These are phyloP conservation scores for Cherax destructor DNA, from an alignment of 1,140 invertebrate species.

Conservation along the genomic window DNA sequence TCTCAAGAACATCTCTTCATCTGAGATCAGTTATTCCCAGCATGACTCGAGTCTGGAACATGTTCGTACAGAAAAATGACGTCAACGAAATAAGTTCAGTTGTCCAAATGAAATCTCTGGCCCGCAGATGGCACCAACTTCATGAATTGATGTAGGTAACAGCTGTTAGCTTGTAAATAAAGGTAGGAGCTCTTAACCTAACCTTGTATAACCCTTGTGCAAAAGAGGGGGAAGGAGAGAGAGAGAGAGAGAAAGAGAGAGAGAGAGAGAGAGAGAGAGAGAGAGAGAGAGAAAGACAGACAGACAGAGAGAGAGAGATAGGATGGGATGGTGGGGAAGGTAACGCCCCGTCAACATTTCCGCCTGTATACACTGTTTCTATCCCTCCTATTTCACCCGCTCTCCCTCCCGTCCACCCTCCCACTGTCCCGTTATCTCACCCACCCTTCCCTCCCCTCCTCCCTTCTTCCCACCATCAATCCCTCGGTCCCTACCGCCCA, in stretches of 20 bases:
- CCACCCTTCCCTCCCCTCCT: constrained; percentile 24
- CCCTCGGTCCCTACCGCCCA: not conserved
- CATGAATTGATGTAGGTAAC: too few species aligned
- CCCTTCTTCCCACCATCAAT: not conserved
- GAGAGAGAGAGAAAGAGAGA: constrained; percentile 4
- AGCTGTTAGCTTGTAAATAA: too few species aligned
- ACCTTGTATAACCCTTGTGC: too few species aligned
- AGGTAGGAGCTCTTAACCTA: too few species aligned
- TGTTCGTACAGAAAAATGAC: too few species aligned
- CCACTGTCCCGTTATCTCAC: not conserved
- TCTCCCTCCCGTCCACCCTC: not conserved
- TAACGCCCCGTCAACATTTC: not conserved
- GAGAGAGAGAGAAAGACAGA: not conserved
- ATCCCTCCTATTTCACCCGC: not conserved
- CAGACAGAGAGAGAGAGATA: not conserved
- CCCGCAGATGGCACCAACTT: too few species aligned
- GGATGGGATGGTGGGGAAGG: not conserved
- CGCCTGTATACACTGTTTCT: not conserved
- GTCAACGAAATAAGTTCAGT: too few species aligned
- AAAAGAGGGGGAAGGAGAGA: too few species aligned
- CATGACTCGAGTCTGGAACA: too few species aligned
- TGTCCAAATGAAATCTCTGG: too few species aligned
- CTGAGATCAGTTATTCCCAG: too few species aligned
- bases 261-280: not conserved
- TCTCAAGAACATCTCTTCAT: too few species aligned